phyloP scores from a whole-genome alignment of 2,797 vertebrate species.

The Peromyscus melanophrys region DNA sequence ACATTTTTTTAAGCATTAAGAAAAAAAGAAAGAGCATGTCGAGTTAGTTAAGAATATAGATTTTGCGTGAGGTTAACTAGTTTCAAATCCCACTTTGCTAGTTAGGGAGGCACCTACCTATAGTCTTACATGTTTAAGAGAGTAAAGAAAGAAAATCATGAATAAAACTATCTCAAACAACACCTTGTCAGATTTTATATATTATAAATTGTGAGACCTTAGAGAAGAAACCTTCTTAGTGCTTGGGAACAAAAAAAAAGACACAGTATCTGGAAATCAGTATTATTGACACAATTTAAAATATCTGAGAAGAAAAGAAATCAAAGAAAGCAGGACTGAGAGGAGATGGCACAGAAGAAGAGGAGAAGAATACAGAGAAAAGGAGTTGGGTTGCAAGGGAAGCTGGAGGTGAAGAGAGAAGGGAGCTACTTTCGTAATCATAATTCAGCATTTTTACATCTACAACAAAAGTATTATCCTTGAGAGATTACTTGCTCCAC shows the following conservation, averaged over 20 bases:
- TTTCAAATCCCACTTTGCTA: neutral
- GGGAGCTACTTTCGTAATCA: neutral
- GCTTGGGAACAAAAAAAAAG: neutral
- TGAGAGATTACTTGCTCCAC: constrained; percentile 53
- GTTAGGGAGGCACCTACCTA: too few species aligned
- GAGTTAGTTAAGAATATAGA: neutral
- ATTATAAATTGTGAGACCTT: neutral
- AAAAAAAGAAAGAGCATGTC: neutral
- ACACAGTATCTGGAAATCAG: neutral
- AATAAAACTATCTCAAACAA: neutral
- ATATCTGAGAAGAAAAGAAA: neutral
- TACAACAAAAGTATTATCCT: constrained; percentile 47
- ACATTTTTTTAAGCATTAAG: neutral
- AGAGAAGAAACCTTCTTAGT: neutral
- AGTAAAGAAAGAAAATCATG: neutral
- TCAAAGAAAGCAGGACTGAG: neutral
- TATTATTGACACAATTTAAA: neutral
- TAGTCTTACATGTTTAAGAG: neutral
- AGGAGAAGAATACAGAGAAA: neutral
- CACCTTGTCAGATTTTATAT: neutral
- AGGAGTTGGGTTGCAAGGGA: neutral
- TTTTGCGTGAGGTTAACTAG: neutral
- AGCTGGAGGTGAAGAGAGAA: neutral
- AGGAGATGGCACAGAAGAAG: neutral
- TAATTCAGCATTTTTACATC: constrained; percentile 39